Evolutionary conservation across 2,113 vertebrate genomes (phyloP).

Genomic region (Theristicus caerulescens): DNA sequence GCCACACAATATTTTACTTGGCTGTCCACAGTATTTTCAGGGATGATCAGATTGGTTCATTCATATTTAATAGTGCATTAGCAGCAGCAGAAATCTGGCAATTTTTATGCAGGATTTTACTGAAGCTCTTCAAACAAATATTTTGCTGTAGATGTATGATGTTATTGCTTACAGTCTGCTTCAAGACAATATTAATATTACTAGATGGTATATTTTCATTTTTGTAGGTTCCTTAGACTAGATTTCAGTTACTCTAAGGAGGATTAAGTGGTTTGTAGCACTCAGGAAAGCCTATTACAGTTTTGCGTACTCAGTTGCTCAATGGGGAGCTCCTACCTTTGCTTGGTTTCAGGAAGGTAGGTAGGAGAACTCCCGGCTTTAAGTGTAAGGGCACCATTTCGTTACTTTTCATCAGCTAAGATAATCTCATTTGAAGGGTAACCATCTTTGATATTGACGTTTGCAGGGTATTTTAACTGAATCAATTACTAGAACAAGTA

Average conservation of each 20-base stretch:
- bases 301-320: not conserved
- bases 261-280: not conserved
- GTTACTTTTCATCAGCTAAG: not conserved
- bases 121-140: not conserved
- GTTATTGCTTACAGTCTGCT: not conserved
- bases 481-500: not conserved
- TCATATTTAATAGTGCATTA: not conserved
- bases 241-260: not conserved
- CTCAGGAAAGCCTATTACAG: not conserved
- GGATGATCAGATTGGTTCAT: not conserved
- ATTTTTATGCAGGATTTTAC: not conserved
- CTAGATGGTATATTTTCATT: not conserved
- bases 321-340: not conserved
- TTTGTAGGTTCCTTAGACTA: not conserved
- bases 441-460: not conserved
- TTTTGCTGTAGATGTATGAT: not conserved
- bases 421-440: not conserved
- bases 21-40: not conserved
- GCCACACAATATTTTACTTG: not conserved
- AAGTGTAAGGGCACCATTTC: not conserved
- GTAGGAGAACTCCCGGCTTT: not conserved
- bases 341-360: not conserved
- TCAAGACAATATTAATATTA: not conserved
- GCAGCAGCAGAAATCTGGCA: not conserved
- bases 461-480: not conserved